phyloP scores from a whole-genome alignment of 2,888 invertebrate genomes.

The Ischnura elegans region DNA sequence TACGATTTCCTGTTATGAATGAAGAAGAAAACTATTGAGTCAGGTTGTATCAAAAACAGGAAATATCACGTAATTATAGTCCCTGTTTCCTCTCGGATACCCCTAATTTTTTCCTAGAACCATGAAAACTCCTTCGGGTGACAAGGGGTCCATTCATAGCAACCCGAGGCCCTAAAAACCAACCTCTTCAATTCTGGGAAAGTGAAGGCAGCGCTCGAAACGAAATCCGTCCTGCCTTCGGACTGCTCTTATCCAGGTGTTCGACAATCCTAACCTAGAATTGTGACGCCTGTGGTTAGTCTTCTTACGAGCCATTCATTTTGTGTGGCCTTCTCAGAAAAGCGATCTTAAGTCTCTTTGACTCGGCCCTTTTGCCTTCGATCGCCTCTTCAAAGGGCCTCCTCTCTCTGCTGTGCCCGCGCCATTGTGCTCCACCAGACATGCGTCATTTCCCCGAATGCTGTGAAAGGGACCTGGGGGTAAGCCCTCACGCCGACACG shows the following conservation, averaged over 20 bases:
- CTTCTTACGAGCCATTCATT: conserved; percentile 52
- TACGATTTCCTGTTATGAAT: conserved; percentile 28
- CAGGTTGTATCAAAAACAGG: conserved; percentile 23
- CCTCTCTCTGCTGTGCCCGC: background rate
- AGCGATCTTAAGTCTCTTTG: conserved; percentile 11
- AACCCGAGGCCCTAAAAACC: conserved; percentile 23
- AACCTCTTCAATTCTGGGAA: conserved; percentile 39
- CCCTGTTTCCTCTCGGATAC: background rate
- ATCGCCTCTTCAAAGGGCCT: conserved; percentile 36
- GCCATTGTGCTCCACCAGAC: background rate
- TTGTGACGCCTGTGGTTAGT: conserved; percentile 45
- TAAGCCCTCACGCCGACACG: background rate
- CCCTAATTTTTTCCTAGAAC: conserved; percentile 40
- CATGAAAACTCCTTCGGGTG: conserved; percentile 1
- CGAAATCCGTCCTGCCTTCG: conserved; percentile 27
- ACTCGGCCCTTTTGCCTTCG: background rate
- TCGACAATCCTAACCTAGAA: conserved; percentile 55
- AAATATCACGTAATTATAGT: conserved; percentile 38
- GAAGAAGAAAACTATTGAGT: background rate
- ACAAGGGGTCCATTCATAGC: conserved; percentile 53
- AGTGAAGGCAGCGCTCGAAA: background rate
- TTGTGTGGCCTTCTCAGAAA: conserved; percentile 58
- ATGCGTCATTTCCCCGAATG: background rate
- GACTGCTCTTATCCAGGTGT: conserved; percentile 47
- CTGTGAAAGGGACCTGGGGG: background rate